Conservation (phyloP, 1,140 invertebrate genomes). For the Drosophila navojoa region DNA sequence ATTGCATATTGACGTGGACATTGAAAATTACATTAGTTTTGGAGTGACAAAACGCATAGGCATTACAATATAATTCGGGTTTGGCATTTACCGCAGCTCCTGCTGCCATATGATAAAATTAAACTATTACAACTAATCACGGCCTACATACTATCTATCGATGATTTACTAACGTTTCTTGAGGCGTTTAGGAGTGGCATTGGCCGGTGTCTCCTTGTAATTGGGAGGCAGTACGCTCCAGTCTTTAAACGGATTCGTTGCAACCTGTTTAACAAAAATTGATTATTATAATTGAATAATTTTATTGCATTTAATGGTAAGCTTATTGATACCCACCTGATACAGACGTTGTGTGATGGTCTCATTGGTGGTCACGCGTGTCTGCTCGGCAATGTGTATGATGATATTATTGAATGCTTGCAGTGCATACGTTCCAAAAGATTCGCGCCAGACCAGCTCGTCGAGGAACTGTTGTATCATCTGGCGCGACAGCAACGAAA, state of each 20-base stretch:
- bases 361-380: conserved; percentile 86
- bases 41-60: conserved; percentile 69
- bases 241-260: conserved; percentile 91
- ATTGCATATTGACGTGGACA: neutral
- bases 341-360: conserved; percentile 84
- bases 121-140: conserved; percentile 54
- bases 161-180: conserved; percentile 83
- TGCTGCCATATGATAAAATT: conserved; percentile 25
- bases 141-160: conserved; percentile 43
- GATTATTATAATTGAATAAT: conserved; percentile 85
- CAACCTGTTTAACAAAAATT: conserved; percentile 85
- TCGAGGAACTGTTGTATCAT: conserved; percentile 96
- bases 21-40: conserved; percentile 35
- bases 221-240: conserved; percentile 87
- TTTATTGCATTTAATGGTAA: neutral
- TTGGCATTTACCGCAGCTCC: conserved; percentile 36
- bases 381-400: conserved; percentile 91
- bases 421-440: conserved; percentile 89
- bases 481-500: conserved; percentile 91
- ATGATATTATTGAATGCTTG: conserved; percentile 93
- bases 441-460: conserved; percentile 91
- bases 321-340: conserved; percentile 69
- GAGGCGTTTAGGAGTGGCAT: conserved; percentile 75
- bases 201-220: conserved; percentile 76
- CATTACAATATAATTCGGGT: conserved; percentile 53